Evolutionary conservation across 2,113 vertebrate genomes (phyloP).

Genomic region (Murina feae): DNA sequence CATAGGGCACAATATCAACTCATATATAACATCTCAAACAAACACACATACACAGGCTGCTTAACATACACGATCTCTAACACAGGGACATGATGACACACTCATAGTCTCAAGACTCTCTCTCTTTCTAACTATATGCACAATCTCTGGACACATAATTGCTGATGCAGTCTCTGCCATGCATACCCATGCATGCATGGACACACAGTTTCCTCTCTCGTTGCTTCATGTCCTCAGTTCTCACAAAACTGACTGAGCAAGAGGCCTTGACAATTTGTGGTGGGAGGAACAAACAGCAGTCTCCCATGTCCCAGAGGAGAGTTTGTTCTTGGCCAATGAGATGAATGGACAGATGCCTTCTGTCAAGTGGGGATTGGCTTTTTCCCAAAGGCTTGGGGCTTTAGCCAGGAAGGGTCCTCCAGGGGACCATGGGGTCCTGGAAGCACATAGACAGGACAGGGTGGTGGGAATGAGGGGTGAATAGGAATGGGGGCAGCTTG

Average conservation of each 20-base stretch:
- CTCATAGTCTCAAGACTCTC: not conserved
- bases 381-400: constrained; percentile 32
- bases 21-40: not conserved
- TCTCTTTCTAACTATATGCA: not conserved
- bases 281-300: not conserved
- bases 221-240: not conserved
- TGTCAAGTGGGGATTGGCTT: constrained; percentile 55
- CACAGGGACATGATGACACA: not conserved
- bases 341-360: constrained; percentile 48
- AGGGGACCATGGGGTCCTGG: constrained; percentile 56
- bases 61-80: not conserved
- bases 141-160: not conserved
- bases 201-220: not conserved
- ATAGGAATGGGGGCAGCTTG: constrained; percentile 68
- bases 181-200: not conserved
- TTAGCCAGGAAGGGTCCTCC: constrained; percentile 47
- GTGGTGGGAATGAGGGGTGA: constrained; percentile 49
- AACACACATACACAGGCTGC: not conserved
- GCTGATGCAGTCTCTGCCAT: not conserved
- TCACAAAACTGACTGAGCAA: not conserved
- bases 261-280: not conserved
- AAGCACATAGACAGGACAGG: constrained; percentile 57
- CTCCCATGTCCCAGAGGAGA: constrained; percentile 55
- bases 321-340: constrained; percentile 56
- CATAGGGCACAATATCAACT: not conserved